Conservation (phyloP, 2,113 vertebrate species). For the Bothrops jararaca region DNA sequence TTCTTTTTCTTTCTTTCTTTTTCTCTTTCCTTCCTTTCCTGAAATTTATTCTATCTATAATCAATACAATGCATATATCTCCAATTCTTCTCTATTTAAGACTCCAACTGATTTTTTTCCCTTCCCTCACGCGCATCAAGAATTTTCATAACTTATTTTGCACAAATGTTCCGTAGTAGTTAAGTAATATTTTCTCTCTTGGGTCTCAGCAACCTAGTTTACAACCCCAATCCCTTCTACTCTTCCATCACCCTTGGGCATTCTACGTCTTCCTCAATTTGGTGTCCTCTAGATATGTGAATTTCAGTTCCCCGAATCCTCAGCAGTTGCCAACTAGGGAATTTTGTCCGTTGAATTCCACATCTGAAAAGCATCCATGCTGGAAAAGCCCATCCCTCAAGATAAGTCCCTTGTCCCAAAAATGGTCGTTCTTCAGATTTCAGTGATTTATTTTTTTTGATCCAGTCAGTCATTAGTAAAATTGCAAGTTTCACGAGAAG, state of each 20-base stretch:
- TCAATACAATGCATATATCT: constrained; percentile 5
- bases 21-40: not conserved
- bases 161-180: not conserved
- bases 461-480: not conserved
- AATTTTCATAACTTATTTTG: not conserved
- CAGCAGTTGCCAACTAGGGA: not conserved
- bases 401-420: not conserved
- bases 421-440: not conserved
- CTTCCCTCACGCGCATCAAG: not conserved
- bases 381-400: not conserved
- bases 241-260: not conserved
- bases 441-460: not conserved
- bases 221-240: not conserved
- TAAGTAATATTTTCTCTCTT: not conserved
- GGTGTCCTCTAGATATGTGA: not conserved
- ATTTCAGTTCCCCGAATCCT: not conserved
- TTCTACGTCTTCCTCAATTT: not conserved
- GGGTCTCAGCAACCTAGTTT: not conserved
- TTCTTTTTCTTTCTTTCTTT: not conserved
- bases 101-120: not conserved
- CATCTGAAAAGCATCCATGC: not conserved
- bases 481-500: not conserved
- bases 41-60: constrained; percentile 3
- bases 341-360: not conserved
- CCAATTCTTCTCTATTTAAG: not conserved